These are phyloP conservation scores for Ginglymostoma cirratum DNA, from an alignment of 2,113 vertebrate genomes.

Conservation along the genomic window DNA sequence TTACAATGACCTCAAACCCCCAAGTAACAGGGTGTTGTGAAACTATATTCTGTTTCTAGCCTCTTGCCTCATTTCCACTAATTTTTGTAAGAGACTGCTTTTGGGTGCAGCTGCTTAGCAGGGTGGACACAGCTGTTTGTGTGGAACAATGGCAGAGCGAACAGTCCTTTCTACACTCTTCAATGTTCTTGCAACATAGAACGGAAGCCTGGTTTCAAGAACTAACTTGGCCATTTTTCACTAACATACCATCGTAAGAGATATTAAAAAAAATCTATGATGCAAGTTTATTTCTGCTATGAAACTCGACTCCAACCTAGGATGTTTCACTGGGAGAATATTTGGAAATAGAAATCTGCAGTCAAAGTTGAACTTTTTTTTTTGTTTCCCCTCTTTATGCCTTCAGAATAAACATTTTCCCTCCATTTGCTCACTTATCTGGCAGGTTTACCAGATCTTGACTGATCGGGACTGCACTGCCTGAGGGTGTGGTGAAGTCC, in stretches of 20 bases:
- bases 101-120: neutral
- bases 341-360: too few species aligned
- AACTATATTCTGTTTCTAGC: neutral
- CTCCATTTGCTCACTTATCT: neutral
- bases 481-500: neutral
- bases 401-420: neutral
- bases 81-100: neutral
- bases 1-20: neutral
- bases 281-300: neutral
- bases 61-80: neutral
- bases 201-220: neutral
- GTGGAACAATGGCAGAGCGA: neutral
- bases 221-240: neutral
- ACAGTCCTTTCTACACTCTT: neutral
- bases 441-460: neutral
- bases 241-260: neutral
- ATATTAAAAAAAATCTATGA: neutral
- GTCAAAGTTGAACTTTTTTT: too few species aligned
- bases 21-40: neutral
- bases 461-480: too few species aligned
- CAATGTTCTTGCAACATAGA: neutral
- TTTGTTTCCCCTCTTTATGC: too few species aligned
- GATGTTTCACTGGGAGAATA: neutral
- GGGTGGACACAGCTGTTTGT: constrained; percentile 5
- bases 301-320: neutral